phyloP scores from a whole-genome alignment of 2,888 invertebrate species.

The Sacculina carcini region DNA sequence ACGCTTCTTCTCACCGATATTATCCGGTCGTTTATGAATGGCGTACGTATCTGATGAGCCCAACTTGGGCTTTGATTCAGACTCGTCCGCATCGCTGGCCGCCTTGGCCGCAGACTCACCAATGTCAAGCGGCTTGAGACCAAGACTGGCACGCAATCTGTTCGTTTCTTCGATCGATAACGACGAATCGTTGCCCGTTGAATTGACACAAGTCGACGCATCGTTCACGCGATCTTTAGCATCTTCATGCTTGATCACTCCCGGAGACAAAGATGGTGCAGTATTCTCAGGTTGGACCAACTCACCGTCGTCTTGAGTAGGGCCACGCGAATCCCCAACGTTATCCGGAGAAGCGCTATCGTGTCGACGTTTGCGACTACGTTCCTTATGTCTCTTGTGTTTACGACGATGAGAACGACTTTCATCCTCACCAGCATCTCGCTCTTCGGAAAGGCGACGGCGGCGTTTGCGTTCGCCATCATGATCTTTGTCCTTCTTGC shows the following conservation, averaged over 20 bases:
- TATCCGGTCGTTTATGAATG: conserved; percentile 6
- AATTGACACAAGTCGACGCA: background rate
- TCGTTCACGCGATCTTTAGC: too few species aligned
- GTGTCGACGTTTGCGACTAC: background rate
- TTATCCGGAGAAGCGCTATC: background rate
- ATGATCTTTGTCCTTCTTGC: background rate
- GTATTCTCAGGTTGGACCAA: background rate
- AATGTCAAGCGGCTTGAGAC: conserved; percentile 66
- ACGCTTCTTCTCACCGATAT: conserved; percentile 31
- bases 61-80: conserved; percentile 23
- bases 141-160: conserved; percentile 66
- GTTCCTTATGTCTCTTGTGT: background rate
- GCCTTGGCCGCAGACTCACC: conserved; percentile 21
- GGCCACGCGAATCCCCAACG: background rate
- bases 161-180: conserved; percentile 64
- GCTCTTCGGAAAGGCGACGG: background rate
- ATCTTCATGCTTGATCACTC: too few species aligned
- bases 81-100: conserved; percentile 24
- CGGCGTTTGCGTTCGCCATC: background rate
- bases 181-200: conserved; percentile 18
- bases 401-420: background rate
- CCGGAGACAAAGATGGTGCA: background rate
- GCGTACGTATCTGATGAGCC: conserved; percentile 1
- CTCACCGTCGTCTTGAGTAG: background rate
- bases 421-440: background rate